phyloP scores from a whole-genome alignment of 2,797 vertebrate genomes.

The Anguilla obscura region DNA sequence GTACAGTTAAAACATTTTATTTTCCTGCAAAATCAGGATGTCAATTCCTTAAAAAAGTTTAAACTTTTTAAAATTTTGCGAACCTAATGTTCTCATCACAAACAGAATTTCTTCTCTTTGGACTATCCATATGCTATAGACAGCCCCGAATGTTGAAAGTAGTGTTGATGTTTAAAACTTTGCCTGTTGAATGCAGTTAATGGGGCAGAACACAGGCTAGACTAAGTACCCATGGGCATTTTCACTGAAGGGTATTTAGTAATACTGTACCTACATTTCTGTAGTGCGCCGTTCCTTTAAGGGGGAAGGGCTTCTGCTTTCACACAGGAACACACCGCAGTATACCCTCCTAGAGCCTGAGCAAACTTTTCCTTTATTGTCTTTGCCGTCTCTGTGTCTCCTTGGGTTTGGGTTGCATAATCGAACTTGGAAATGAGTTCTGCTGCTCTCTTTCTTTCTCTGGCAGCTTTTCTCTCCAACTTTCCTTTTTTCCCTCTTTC shows the following conservation, averaged over 20 bases:
- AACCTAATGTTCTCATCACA: background rate
- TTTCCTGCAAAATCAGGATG: background rate
- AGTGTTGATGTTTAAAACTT: background rate
- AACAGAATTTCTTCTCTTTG: background rate
- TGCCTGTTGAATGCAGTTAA: background rate
- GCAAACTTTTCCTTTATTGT: conserved; percentile 55
- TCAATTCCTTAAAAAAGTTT: background rate
- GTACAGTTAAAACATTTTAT: background rate
- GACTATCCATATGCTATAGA: background rate
- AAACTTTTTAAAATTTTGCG: background rate
- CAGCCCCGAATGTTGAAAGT: no score
- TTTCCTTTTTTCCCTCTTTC: background rate
- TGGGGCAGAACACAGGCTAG: background rate
- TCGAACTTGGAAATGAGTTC: background rate
- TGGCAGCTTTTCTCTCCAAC: conserved; percentile 3
- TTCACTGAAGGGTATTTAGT: background rate
- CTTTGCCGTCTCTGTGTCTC: conserved; percentile 55
- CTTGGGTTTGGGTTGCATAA: conserved; percentile 37
- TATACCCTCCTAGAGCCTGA: conserved; percentile 30
- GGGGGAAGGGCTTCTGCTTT: conserved; percentile 25
- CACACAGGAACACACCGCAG: conserved; percentile 42
- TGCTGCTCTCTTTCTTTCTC: conserved; percentile 8
- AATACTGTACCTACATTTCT: background rate
- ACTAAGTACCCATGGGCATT: background rate
- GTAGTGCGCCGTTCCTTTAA: background rate